Percentiles rank a stretch among this genome's conserved stretches.
These are phyloP conservation scores for Channallabes apus DNA, from an alignment of 2,797 vertebrate species.

Conservation along the genomic window DNA sequence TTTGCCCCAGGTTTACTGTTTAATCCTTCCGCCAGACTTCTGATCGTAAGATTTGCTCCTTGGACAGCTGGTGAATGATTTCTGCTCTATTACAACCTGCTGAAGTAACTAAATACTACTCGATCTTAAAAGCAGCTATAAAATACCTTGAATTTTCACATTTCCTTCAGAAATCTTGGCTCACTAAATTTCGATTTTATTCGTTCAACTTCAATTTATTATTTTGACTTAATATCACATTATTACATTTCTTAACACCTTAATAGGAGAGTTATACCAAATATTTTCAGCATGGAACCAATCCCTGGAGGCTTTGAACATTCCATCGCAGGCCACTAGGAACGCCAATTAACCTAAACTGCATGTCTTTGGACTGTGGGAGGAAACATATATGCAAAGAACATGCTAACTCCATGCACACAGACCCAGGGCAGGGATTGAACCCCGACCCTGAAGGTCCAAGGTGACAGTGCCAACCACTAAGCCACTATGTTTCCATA, in stretches of 20 bases:
- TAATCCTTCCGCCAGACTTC: slow-evolving; percentile 7
- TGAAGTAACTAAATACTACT: neutral
- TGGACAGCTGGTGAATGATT: slow-evolving; percentile 23
- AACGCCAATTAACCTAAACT: too few relatives aligned
- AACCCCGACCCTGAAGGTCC: too few relatives aligned
- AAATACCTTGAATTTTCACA: neutral
- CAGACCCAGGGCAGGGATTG: too few relatives aligned
- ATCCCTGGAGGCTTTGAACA: too few relatives aligned
- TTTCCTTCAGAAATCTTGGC: neutral
- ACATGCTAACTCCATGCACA: too few relatives aligned
- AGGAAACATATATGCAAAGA: too few relatives aligned
- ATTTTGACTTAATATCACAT: neutral
- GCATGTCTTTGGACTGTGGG: too few relatives aligned
- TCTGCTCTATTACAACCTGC: neutral
- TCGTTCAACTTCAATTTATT: too few relatives aligned
- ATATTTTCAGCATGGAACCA: neutral
- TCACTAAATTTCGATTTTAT: neutral
- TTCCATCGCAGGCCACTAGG: too few relatives aligned
- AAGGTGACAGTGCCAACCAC: too few relatives aligned
- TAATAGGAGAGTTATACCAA: neutral
- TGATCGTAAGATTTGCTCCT: neutral
- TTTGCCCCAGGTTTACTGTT: slow-evolving; percentile 5
- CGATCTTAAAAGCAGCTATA: neutral
- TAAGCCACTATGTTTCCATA: too few relatives aligned
- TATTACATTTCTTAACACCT: neutral